phyloP scores from a whole-genome alignment of 2,888 invertebrate species.

The Dryadula phaetusa region DNA sequence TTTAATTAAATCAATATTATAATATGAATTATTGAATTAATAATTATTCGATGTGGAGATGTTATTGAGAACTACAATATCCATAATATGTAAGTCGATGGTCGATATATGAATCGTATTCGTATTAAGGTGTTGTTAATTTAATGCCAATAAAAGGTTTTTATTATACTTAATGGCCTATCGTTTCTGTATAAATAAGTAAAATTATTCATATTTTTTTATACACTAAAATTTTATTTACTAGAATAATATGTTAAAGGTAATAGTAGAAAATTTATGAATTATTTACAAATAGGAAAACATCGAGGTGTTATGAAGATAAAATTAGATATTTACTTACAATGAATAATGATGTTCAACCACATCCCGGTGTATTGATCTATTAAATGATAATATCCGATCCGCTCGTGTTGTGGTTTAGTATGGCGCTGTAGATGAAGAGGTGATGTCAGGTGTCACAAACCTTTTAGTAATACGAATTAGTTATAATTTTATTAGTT shows the following conservation, averaged over 20 bases:
- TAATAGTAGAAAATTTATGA: too few relatives aligned
- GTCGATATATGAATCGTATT: too few relatives aligned
- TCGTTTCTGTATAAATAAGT: too few relatives aligned
- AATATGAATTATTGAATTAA: slow-evolving; percentile 8
- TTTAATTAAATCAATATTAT: slow-evolving; percentile 7
- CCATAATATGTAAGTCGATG: background rate
- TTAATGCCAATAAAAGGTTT: too few relatives aligned
- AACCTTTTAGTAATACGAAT: slow-evolving; percentile 29
- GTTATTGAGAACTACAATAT: background rate
- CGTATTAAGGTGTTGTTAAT: too few relatives aligned
- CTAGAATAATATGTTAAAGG: too few relatives aligned
- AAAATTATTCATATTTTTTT: background rate
- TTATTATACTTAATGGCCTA: too few relatives aligned
- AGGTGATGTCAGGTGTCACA: slow-evolving; percentile 39
- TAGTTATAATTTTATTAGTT: background rate
- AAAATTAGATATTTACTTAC: slow-evolving; percentile 56
- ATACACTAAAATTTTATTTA: too few relatives aligned
- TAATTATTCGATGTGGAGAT: slow-evolving; percentile 1
- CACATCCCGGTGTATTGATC: slow-evolving; percentile 59
- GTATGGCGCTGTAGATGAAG: slow-evolving; percentile 35
- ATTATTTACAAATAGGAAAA: background rate
- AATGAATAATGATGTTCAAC: slow-evolving; percentile 53
- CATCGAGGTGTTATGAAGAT: slow-evolving; percentile 9
- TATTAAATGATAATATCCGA: slow-evolving; percentile 59
- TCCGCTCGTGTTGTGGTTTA: slow-evolving; percentile 47